Evolutionary conservation across 2,113 vertebrate genomes (phyloP).

Genomic region (Heterotilapia buettikoferi): DNA sequence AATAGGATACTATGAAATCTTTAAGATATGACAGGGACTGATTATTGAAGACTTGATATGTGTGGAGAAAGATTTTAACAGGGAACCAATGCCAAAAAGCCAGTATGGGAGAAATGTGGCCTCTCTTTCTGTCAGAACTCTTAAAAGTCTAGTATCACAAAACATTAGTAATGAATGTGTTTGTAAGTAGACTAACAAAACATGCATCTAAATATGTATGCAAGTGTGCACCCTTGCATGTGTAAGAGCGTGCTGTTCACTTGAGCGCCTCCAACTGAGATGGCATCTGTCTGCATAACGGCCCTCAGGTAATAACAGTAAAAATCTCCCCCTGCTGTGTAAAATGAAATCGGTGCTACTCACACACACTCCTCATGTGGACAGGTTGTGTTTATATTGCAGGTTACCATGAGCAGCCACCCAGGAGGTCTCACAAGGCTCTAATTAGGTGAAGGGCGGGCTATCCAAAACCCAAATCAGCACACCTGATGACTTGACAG

Average conservation of each 20-base stretch:
- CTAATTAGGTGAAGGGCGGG: constrained; percentile 55
- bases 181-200: neutral
- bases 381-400: constrained; percentile 56
- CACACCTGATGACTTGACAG: neutral
- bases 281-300: constrained; percentile 67
- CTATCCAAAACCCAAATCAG: constrained; percentile 46
- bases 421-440: constrained; percentile 34
- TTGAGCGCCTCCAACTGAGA: constrained; percentile 45
- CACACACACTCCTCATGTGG: constrained; percentile 13
- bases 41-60: neutral
- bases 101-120: neutral
- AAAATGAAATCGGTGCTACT: constrained; percentile 35
- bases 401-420: constrained; percentile 16
- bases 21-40: neutral
- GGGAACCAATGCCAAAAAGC: neutral
- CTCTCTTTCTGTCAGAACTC: neutral
- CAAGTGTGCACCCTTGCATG: neutral
- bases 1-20: neutral
- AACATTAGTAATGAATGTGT: neutral
- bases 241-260: constrained; percentile 20
- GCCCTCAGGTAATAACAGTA: constrained; percentile 64
- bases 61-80: neutral
- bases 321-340: constrained; percentile 52
- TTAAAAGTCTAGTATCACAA: neutral
- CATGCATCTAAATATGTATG: neutral